Conservation (phyloP, 2,888 invertebrate genomes). For the Apamea sordens region DNA sequence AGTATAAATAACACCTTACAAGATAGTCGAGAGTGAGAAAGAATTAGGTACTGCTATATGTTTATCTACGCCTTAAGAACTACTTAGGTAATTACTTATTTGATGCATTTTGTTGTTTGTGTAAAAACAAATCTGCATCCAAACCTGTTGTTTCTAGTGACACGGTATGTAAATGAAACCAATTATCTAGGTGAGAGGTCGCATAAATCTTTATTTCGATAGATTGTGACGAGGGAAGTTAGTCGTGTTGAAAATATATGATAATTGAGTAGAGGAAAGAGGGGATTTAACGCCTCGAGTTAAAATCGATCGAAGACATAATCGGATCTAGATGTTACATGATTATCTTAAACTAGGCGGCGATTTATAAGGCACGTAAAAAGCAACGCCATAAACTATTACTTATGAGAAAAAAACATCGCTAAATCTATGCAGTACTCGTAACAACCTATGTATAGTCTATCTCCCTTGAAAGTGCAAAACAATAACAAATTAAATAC, state of each 20-base stretch:
- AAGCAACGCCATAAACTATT: background rate
- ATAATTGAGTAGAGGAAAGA: slow-evolving; percentile 16
- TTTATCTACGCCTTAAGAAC: background rate
- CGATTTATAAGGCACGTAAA: background rate
- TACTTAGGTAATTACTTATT: no score
- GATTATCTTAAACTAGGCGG: background rate
- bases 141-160: slow-evolving; percentile 19
- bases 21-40: background rate
- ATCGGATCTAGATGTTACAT: background rate
- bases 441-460: background rate
- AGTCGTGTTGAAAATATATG: slow-evolving; percentile 57
- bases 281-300: background rate
- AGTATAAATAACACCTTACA: background rate
- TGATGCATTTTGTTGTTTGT: background rate
- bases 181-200: slow-evolving; percentile 46
- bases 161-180: slow-evolving; percentile 25
- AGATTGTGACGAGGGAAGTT: slow-evolving; percentile 12
- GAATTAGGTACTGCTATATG: background rate
- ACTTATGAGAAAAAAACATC: background rate
- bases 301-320: slow-evolving; percentile 3
- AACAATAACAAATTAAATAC: no score
- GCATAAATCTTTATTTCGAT: slow-evolving; percentile 34
- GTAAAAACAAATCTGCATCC: background rate
- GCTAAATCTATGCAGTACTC: background rate
- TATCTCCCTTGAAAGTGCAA: no score